Evolutionary conservation across 2,888 invertebrate species (phyloP).

Genomic region (Andrena dorsata): DNA sequence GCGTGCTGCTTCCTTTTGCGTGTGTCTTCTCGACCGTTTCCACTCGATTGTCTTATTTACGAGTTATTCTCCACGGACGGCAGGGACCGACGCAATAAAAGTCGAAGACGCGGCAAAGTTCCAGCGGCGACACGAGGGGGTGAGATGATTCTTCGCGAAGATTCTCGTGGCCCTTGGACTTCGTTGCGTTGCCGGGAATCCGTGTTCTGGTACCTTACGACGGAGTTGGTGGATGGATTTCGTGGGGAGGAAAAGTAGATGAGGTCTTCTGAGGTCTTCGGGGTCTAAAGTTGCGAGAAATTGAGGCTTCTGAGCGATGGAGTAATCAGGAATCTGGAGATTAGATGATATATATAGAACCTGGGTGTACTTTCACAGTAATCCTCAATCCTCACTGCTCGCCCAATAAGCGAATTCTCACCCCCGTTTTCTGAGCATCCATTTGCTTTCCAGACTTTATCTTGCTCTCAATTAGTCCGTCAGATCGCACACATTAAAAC

Average conservation of each 20-base stretch:
- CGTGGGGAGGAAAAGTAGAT: too few relatives aligned
- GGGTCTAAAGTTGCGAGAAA: too few relatives aligned
- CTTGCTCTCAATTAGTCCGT: neutral
- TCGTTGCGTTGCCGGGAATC: constrained; percentile 10
- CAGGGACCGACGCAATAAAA: constrained; percentile 12
- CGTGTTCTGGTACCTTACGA: neutral
- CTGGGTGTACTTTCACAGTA: too few relatives aligned
- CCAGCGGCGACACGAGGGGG: neutral
- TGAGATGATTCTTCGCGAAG: neutral
- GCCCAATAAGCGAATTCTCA: neutral
- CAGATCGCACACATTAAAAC: constrained; percentile 6
- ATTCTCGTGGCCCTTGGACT: neutral
- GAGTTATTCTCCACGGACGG: constrained; percentile 9
- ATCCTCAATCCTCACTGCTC: neutral
- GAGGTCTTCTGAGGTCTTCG: too few relatives aligned
- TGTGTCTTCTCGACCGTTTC: neutral
- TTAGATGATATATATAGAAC: too few relatives aligned
- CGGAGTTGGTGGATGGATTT: too few relatives aligned
- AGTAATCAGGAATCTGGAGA: too few relatives aligned
- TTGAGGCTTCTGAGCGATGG: too few relatives aligned
- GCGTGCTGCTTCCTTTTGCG: constrained; percentile 32
- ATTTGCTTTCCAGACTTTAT: neutral
- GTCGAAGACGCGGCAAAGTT: constrained; percentile 3
- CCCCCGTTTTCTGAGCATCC: neutral
- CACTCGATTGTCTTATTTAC: constrained; percentile 36